phyloP scores from a whole-genome alignment of 2,113 vertebrate species.

The Scartelaos histophorus region DNA sequence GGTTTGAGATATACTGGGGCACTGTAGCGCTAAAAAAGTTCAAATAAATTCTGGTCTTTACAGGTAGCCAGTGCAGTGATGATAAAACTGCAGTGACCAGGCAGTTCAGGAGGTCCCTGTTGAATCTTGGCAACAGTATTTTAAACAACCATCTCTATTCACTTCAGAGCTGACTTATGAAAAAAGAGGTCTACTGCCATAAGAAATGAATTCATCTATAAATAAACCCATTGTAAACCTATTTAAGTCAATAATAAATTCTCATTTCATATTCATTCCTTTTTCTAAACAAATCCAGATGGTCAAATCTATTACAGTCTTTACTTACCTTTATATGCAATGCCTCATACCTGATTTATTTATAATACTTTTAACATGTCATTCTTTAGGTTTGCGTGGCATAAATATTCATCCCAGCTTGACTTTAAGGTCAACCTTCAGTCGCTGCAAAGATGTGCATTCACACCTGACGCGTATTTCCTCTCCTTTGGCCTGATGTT shows the following conservation, averaged over 20 bases:
- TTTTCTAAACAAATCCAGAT: not conserved
- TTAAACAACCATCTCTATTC: not conserved
- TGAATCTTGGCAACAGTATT: not conserved
- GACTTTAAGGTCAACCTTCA: slow-evolving; percentile 12
- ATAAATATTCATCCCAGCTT: slow-evolving; percentile 22
- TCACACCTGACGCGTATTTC: not conserved
- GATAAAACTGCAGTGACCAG: not conserved
- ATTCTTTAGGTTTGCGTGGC: slow-evolving; percentile 14
- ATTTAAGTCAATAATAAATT: not conserved
- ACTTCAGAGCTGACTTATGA: too few species aligned
- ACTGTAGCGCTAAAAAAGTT: not conserved
- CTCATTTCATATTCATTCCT: not conserved
- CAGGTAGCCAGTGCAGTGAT: not conserved
- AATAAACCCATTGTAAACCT: too few species aligned
- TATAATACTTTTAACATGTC: slow-evolving; percentile 18
- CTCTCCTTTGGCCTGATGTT: slow-evolving; percentile 29
- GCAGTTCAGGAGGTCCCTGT: not conserved
- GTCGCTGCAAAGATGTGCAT: slow-evolving; percentile 24
- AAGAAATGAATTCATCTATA: too few species aligned
- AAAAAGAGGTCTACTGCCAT: too few species aligned
- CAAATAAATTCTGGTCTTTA: not conserved
- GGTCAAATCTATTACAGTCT: not conserved
- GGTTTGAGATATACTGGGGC: not conserved
- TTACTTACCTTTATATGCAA: not conserved
- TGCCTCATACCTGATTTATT: slow-evolving; percentile 6